Evolutionary conservation across 1,140 invertebrate species (phyloP).

Genomic region (Harlomillsia oculata): DNA sequence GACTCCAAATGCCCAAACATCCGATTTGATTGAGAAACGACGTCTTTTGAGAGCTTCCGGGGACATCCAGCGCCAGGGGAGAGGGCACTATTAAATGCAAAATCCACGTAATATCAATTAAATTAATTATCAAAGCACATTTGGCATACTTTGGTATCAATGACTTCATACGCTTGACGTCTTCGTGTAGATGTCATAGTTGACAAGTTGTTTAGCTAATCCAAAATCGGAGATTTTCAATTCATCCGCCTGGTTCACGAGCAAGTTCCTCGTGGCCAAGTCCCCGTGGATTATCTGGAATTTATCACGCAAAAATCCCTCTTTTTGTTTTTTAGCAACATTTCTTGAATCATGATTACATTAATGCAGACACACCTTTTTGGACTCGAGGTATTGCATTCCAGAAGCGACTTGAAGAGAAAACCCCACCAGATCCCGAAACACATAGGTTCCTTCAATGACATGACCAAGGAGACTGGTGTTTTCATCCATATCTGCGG

Average conservation of each 20-base stretch:
- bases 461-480: too few species aligned
- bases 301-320: not conserved
- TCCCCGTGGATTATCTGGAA: slow-evolving; percentile 19
- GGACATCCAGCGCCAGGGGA: slow-evolving; percentile 49
- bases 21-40: slow-evolving; percentile 41
- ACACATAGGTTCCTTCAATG: too few species aligned
- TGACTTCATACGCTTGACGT: not conserved
- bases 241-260: not conserved
- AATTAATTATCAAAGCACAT: too few species aligned
- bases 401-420: not conserved
- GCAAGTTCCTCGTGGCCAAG: slow-evolving; percentile 17
- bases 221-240: slow-evolving; percentile 20
- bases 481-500: too few species aligned
- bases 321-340: not conserved
- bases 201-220: not conserved
- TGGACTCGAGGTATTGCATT: slow-evolving; percentile 1
- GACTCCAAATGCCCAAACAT: slow-evolving; percentile 50
- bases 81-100: too few species aligned
- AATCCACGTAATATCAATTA: too few species aligned
- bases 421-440: not conserved
- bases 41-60: slow-evolving; percentile 40
- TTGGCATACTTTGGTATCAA: too few species aligned
- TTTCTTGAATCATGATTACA: not conserved
- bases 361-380: not conserved
- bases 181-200: not conserved